A percentile compares a stretch with the other conserved stretches of the same genome.
Evolutionary conservation across 2,113 vertebrate genomes (phyloP).

Genomic region (Spea multiplicata): DNA sequence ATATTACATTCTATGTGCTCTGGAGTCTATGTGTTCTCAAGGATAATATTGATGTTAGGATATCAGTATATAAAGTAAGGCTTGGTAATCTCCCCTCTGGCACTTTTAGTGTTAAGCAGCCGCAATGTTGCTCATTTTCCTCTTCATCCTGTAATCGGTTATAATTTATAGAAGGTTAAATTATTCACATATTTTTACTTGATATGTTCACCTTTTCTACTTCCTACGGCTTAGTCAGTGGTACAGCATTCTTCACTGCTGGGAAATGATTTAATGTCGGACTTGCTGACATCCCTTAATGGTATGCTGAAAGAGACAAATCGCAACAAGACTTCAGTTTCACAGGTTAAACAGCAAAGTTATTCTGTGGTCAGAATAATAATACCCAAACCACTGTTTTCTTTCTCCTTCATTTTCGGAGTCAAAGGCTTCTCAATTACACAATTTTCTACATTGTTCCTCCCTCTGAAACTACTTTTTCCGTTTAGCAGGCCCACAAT

Average conservation of each 20-base stretch:
- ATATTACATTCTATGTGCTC: background rate
- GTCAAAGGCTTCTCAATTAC: constrained; percentile 38
- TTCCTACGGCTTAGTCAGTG: constrained; percentile 32
- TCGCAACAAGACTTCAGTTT: constrained; percentile 18
- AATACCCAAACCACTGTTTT: constrained; percentile 38
- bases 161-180: constrained; percentile 3
- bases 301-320: constrained; percentile 42
- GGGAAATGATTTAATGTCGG: constrained; percentile 39
- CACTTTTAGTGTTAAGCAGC: background rate
- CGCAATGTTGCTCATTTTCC: constrained; percentile 7
- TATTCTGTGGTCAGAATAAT: constrained; percentile 46
- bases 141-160: constrained; percentile 11
- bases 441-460: constrained; percentile 20
- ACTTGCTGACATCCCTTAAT: constrained; percentile 41
- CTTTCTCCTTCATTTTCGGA: constrained; percentile 20
- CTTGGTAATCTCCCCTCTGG: too few species aligned
- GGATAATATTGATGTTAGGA: too few species aligned
- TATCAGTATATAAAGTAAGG: too few species aligned
- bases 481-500: constrained; percentile 31
- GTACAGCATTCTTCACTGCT: constrained; percentile 25
- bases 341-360: constrained; percentile 40
- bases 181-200: background rate
- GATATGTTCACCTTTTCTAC: constrained; percentile 19
- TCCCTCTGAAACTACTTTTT: constrained; percentile 33
- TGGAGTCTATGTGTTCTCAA: too few species aligned